Evolutionary conservation across 2,797 vertebrate species (phyloP).

Genomic region (Lates japonicus): DNA sequence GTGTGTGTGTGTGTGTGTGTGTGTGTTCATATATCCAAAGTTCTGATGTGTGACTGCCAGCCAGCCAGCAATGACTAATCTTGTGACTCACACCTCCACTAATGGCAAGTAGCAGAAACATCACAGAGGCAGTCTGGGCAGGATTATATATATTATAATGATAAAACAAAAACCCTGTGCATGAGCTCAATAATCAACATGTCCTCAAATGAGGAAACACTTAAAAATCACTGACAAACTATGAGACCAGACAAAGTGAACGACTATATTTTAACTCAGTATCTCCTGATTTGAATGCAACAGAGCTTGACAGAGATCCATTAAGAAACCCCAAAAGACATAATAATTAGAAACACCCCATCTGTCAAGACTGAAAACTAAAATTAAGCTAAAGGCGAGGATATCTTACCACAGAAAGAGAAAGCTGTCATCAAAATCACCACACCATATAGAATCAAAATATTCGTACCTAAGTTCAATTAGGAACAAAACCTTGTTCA

Average conservation of each 20-base stretch:
- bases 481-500: not conserved
- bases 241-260: conserved; percentile 10
- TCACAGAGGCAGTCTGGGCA: conserved; percentile 21
- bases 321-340: conserved; percentile 29
- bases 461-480: not conserved
- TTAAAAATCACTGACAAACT: conserved; percentile 6
- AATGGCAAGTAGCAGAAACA: conserved; percentile 34
- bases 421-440: no score
- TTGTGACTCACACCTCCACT: conserved; percentile 48
- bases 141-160: conserved; percentile 21
- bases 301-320: conserved; percentile 24
- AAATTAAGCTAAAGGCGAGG: conserved; percentile 1
- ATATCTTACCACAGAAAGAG: conserved; percentile 1
- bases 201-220: not conserved
- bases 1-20: conserved; percentile 32
- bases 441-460: no score
- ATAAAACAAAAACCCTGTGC: conserved; percentile 16
- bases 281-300: conserved; percentile 30
- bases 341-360: no score
- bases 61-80: conserved; percentile 54
- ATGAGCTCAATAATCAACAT: not conserved
- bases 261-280: conserved; percentile 20
- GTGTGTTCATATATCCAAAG: conserved; percentile 61
- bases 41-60: conserved; percentile 73
- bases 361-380: conserved; percentile 37